These are phyloP conservation scores for Epicauta chinensis DNA, from an alignment of 1,140 invertebrate species.

Conservation along the genomic window DNA sequence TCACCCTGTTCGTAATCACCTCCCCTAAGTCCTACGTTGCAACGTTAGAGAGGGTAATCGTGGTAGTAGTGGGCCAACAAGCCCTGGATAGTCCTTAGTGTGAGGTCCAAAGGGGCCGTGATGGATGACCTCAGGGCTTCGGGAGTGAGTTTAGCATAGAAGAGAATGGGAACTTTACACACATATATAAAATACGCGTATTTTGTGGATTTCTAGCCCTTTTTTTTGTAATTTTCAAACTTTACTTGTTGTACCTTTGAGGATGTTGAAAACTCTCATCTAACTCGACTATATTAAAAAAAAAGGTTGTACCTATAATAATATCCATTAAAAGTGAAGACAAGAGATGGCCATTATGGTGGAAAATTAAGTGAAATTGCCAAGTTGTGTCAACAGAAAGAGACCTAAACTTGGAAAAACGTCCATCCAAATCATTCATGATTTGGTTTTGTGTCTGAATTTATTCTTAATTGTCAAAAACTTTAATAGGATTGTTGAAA, in stretches of 20 bases:
- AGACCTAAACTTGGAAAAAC: too few species aligned
- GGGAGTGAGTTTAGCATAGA: conserved; percentile 21
- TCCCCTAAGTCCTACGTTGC: conserved; percentile 23
- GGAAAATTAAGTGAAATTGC: too few species aligned
- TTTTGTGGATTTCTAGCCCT: conserved; percentile 10
- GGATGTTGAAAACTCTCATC: neutral
- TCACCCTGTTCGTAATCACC: conserved; percentile 4
- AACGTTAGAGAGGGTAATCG: conserved; percentile 17
- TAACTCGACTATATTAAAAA: too few species aligned
- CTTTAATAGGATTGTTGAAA: too few species aligned
- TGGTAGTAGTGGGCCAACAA: conserved; percentile 12
- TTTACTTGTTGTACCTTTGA: conserved; percentile 31
- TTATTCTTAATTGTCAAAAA: too few species aligned
- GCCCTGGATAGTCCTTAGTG: conserved; percentile 29
- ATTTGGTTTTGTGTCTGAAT: too few species aligned
- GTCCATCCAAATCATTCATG: too few species aligned
- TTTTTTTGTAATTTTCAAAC: conserved; percentile 34
- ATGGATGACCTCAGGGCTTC: conserved; percentile 37
- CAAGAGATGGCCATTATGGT: too few species aligned
- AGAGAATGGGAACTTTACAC: too few species aligned
- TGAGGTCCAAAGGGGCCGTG: conserved; percentile 34
- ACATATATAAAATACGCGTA: conserved; percentile 1
- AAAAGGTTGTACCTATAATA: too few species aligned
- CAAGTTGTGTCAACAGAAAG: too few species aligned
- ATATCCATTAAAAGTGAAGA: too few species aligned